phyloP scores from a whole-genome alignment of 2,113 vertebrate genomes.

The Embiotoca jacksoni region DNA sequence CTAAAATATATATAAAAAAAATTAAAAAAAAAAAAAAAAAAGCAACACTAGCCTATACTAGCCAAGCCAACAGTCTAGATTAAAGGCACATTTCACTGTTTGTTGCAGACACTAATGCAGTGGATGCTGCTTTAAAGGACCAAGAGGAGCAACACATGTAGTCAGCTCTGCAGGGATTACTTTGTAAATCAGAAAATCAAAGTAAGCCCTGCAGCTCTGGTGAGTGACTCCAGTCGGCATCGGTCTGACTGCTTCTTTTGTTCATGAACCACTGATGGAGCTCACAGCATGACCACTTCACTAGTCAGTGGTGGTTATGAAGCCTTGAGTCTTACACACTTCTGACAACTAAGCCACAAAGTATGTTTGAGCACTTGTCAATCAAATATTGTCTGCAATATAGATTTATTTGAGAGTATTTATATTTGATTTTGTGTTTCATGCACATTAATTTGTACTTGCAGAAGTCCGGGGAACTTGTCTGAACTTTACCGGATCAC shows the following conservation, averaged over 20 bases:
- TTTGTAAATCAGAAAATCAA: no score
- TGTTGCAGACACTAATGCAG: slow-evolving; percentile 36
- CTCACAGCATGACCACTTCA: slow-evolving; percentile 4
- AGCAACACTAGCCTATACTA: slow-evolving; percentile 47
- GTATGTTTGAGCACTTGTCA: slow-evolving; percentile 39
- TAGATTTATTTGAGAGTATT: slow-evolving; percentile 40
- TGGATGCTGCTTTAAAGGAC: slow-evolving; percentile 42
- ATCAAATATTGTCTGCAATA: slow-evolving; percentile 22
- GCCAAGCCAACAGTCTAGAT: background rate
- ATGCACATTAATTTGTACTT: slow-evolving; percentile 46
- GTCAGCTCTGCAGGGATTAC: background rate
- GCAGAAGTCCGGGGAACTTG: slow-evolving; percentile 21
- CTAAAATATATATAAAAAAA: background rate
- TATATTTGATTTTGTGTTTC: slow-evolving; percentile 45
- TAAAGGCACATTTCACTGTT: slow-evolving; percentile 34
- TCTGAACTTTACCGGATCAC: slow-evolving; percentile 28
- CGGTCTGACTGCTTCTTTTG: slow-evolving; percentile 4
- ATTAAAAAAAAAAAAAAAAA: background rate
- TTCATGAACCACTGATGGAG: slow-evolving; percentile 11
- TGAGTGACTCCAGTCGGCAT: background rate
- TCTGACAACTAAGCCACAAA: slow-evolving; percentile 24
- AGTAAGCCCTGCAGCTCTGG: no score
- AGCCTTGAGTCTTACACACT: slow-evolving; percentile 14
- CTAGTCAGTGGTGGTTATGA: slow-evolving; percentile 1
- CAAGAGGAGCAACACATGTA: slow-evolving; percentile 15